These are phyloP conservation scores for Lipotes vexillifer DNA, from an alignment of 2,113 vertebrate genomes.

Conservation along the genomic window DNA sequence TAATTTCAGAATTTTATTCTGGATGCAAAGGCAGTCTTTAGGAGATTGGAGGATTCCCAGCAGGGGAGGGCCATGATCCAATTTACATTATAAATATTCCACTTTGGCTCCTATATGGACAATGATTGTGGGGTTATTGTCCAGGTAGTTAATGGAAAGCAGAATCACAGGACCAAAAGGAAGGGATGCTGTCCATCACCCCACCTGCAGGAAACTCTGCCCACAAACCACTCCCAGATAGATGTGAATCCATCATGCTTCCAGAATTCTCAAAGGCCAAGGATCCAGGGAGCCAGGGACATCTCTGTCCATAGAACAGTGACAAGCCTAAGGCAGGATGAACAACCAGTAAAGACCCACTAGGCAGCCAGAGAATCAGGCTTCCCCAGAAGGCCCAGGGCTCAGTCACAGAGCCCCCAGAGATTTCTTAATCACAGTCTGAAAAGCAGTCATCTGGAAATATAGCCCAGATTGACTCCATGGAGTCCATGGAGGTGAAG, in stretches of 20 bases:
- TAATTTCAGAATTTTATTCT: conserved; percentile 23
- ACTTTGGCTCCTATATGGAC: neutral
- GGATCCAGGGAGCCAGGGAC: neutral
- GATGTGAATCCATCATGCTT: neutral
- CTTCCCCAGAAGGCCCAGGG: neutral
- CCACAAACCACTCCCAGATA: neutral
- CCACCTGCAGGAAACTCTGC: neutral
- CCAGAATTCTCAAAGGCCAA: neutral
- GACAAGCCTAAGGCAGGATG: neutral
- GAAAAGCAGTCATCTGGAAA: neutral
- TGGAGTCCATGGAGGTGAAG: neutral
- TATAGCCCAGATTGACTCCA: neutral
- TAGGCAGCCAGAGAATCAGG: neutral
- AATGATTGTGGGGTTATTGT: neutral
- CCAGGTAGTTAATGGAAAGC: neutral
- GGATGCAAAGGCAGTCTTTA: neutral
- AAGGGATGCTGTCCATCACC: neutral
- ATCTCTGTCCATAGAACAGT: neutral
- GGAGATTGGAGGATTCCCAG: neutral
- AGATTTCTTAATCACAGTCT: neutral
- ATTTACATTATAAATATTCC: neutral
- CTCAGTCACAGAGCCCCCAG: neutral
- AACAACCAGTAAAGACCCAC: neutral
- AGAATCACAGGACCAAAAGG: neutral
- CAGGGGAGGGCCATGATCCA: neutral